These are phyloP conservation scores for Mustelus asterias DNA, from an alignment of 2,113 vertebrate genomes.

Conservation along the genomic window DNA sequence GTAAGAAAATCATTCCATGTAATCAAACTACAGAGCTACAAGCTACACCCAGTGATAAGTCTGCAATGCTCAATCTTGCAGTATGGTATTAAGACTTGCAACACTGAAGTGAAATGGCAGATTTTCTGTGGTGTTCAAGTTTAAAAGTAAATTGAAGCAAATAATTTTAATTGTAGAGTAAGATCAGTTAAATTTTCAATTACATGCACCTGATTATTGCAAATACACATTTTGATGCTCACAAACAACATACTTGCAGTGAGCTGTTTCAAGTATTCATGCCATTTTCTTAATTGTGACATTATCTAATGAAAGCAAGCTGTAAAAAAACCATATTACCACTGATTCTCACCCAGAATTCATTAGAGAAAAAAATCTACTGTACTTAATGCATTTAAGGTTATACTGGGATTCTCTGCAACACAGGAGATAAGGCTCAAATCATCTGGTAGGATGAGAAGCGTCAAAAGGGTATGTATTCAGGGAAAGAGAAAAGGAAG, in stretches of 20 bases:
- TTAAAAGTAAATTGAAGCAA: not conserved
- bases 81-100: not conserved
- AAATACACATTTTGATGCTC: not conserved
- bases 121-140: not conserved
- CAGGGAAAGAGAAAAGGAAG: not conserved
- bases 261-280: not conserved
- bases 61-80: not conserved
- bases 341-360: not conserved
- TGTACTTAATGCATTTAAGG: not conserved
- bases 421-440: not conserved
- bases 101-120: not conserved
- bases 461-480: not conserved
- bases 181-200: not conserved
- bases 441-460: not conserved
- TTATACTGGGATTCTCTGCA: not conserved
- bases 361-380: not conserved
- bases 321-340: not conserved
- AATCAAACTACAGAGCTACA: not conserved
- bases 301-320: not conserved
- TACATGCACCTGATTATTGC: not conserved
- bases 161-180: not conserved
- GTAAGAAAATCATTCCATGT: not conserved
- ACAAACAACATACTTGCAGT: not conserved
- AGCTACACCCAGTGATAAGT: not conserved
- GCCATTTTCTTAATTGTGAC: not conserved